These are phyloP conservation scores for Pelvicachromis taeniatus DNA, from an alignment of 2,113 vertebrate species.

Conservation along the genomic window DNA sequence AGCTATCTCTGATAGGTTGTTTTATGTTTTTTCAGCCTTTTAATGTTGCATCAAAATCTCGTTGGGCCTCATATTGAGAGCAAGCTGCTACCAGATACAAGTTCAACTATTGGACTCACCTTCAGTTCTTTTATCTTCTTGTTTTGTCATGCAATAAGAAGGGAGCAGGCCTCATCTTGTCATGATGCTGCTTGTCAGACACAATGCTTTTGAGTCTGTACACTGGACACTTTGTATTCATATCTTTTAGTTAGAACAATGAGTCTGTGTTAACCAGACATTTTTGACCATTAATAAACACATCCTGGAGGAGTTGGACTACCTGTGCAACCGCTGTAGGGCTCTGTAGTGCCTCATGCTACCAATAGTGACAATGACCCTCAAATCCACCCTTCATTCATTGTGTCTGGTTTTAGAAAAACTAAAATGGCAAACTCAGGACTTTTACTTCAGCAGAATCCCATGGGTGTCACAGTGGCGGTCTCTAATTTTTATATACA, in stretches of 20 bases:
- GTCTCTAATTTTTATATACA: neutral
- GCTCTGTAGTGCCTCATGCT: neutral
- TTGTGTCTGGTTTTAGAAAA: neutral
- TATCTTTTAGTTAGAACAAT: rapidly evolving
- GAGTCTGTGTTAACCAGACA: neutral
- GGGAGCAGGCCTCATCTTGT: neutral
- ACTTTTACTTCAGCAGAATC: neutral
- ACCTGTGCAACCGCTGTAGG: neutral
- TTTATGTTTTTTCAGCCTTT: too few species aligned
- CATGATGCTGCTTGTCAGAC: neutral
- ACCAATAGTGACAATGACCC: neutral
- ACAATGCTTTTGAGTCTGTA: neutral
- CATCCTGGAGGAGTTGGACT: neutral
- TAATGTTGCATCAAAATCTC: neutral
- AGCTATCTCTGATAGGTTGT: neutral
- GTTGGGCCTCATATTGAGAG: neutral
- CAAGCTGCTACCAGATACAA: neutral
- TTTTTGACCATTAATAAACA: neutral
- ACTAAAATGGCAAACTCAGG: neutral
- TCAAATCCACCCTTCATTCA: neutral
- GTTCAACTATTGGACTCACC: neutral
- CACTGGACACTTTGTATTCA: rapidly evolving
- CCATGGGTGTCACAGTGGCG: neutral
- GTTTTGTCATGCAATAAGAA: neutral
- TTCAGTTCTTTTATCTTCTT: neutral